A percentile compares a stretch with the other conserved stretches of the same genome.
These are phyloP conservation scores for Bombus confusus DNA, from an alignment of 1,140 invertebrate species.

Conservation along the genomic window DNA sequence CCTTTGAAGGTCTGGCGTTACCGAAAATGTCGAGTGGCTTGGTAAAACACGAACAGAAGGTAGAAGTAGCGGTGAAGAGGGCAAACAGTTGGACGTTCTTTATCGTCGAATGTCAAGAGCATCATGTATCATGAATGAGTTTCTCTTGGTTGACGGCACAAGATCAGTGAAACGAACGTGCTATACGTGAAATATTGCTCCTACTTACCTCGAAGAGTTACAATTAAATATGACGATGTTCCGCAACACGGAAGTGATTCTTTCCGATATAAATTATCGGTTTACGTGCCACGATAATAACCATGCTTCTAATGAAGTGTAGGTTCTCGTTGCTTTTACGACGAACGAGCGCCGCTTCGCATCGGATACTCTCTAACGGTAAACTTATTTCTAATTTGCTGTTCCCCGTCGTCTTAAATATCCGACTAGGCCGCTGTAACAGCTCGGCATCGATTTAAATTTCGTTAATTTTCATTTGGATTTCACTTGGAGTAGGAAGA, in stretches of 20 bases:
- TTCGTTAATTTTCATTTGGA: conserved; percentile 8
- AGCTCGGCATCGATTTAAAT: no score
- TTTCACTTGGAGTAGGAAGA: neutral
- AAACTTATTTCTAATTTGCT: conserved; percentile 28
- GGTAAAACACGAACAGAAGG: neutral
- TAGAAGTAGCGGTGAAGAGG: neutral
- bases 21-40: neutral
- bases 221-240: conserved; percentile 21
- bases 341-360: neutral
- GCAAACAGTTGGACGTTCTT: neutral
- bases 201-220: neutral
- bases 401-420: conserved; percentile 1
- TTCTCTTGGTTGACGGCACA: neutral
- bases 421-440: no score
- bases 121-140: neutral
- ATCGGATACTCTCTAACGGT: conserved; percentile 23
- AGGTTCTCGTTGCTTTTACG: conserved; percentile 28
- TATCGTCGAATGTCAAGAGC: conserved; percentile 8
- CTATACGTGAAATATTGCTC: neutral
- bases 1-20: neutral
- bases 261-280: conserved; percentile 32
- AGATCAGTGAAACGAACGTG: neutral
- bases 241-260: conserved; percentile 37
- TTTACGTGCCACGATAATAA: conserved; percentile 32
- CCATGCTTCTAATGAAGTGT: conserved; percentile 8